phyloP scores from a whole-genome alignment of 2,113 vertebrate genomes.

The Calypte anna region DNA sequence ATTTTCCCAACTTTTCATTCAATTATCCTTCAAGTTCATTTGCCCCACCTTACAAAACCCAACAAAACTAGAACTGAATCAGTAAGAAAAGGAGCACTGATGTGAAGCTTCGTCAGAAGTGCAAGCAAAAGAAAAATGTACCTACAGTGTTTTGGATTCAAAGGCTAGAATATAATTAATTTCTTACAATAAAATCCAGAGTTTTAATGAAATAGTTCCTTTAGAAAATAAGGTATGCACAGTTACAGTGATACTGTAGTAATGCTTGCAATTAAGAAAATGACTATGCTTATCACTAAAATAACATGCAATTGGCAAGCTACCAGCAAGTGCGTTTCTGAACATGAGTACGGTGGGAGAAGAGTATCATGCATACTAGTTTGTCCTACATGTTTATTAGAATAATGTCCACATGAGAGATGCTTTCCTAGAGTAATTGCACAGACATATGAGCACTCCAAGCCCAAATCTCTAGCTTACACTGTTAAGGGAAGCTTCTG shows the following conservation, averaged over 20 bases:
- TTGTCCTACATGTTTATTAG: constrained; percentile 19
- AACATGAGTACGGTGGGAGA: neutral
- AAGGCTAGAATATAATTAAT: neutral
- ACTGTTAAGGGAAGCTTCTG: neutral
- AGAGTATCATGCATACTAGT: neutral
- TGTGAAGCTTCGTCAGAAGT: neutral
- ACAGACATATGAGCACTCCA: neutral
- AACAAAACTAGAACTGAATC: constrained; percentile 13
- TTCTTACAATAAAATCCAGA: constrained; percentile 14
- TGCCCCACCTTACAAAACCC: neutral
- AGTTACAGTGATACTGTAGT: neutral
- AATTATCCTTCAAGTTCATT: constrained; percentile 37
- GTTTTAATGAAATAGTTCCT: neutral
- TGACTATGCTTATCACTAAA: constrained; percentile 23
- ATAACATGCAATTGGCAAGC: constrained; percentile 38
- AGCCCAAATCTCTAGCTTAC: neutral
- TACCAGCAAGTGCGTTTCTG: constrained; percentile 15
- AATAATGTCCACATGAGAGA: neutral
- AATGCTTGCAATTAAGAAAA: constrained; percentile 32
- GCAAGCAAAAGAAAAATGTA: neutral
- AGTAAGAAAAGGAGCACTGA: neutral
- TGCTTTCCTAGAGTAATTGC: neutral
- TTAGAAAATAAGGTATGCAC: constrained; percentile 36
- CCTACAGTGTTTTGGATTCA: neutral
- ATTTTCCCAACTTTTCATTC: neutral